Evolutionary conservation across 2,888 invertebrate genomes (phyloP), one percentile per base, ranked within the genome.

Genomic region (Diloba caeruleocephala): DNA sequence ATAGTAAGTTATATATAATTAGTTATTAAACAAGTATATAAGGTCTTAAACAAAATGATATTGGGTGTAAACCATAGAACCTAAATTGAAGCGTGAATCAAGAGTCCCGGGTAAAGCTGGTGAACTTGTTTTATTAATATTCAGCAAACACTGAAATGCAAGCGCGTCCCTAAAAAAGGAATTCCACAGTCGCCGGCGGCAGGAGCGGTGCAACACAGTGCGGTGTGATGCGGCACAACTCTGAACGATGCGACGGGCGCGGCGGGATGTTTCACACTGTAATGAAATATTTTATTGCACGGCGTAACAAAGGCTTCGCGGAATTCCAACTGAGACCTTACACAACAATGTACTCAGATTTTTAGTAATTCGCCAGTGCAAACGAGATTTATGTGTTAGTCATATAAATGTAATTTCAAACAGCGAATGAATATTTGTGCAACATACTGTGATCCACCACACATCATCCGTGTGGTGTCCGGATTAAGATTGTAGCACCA

Each of bases 221-320:
- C 50, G 43, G 14, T 14, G 33, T 15, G 50, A 2, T 28, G 37
- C 38, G 37, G 10, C 15, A 31, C 39, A 28, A 31, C 31, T 13
- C 49, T 51, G 34, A 55, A 50, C 43, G 60, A 51, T 46, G 38
- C 55, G 37, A 29, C 34, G 21, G n/a, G n/a, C n/a, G n/a, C n/a
- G n/a, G 49, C 64, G 59, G 79, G 79, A 83, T 81, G 82, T 81
- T 85, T 81, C 84, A 77, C 84, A 83, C 82, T 79, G 84, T 89
- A 89, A 90, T 89, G 88, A 90, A 89, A 89, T 89, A 89, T 89
- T 89, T 90, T 90, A 89, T 87, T 87, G 79, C 85, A 77, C 78
- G 64, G 64, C 68, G 76, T 77, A 81, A 86, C 87, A 84, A 85
- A 88, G 81, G 83, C 81, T 71, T 59, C 70, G 59, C 61, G 76